Evolutionary conservation across 2,888 invertebrate genomes (phyloP).

Genomic region (Drosophila neotestacea): DNA sequence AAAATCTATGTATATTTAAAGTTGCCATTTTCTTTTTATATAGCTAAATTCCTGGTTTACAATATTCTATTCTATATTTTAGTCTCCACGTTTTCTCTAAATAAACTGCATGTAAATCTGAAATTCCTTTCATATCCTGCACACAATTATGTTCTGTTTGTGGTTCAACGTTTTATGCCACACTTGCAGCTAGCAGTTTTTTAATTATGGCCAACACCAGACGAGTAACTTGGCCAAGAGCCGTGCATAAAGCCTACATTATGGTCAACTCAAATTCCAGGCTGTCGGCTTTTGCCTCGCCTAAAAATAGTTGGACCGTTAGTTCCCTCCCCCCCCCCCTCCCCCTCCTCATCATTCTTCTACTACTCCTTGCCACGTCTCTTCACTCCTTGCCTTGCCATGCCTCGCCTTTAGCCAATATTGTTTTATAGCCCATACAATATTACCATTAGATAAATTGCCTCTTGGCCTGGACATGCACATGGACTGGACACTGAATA

Average conservation of each 20-base stretch:
- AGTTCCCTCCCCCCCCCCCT: neutral
- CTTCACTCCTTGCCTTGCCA: slow-evolving; percentile 12
- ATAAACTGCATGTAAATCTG: neutral
- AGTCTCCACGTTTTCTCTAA: neutral
- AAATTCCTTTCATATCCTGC: neutral
- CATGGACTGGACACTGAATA: slow-evolving; percentile 38
- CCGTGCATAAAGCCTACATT: slow-evolving; percentile 24
- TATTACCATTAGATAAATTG: slow-evolving; percentile 79
- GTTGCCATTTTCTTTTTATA: too few relatives aligned
- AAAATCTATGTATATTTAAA: too few relatives aligned
- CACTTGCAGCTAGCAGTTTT: slow-evolving; percentile 23
- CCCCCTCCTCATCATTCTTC: neutral
- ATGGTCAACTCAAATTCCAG: slow-evolving; percentile 28
- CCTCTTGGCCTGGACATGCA: slow-evolving; percentile 65
- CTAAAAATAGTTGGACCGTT: slow-evolving; percentile 58
- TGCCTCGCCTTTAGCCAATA: slow-evolving; percentile 77
- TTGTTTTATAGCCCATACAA: slow-evolving; percentile 80
- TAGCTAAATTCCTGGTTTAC: too few relatives aligned
- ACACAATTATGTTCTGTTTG: slow-evolving; percentile 8
- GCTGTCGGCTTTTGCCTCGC: slow-evolving; percentile 36
- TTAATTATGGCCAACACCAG: slow-evolving; percentile 50
- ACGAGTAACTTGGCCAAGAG: slow-evolving; percentile 21
- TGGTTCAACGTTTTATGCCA: slow-evolving; percentile 9
- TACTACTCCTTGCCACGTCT: neutral
- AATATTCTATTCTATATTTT: neutral